Conservation (phyloP, 2,888 invertebrate genomes). For the Ophion ellenae region DNA sequence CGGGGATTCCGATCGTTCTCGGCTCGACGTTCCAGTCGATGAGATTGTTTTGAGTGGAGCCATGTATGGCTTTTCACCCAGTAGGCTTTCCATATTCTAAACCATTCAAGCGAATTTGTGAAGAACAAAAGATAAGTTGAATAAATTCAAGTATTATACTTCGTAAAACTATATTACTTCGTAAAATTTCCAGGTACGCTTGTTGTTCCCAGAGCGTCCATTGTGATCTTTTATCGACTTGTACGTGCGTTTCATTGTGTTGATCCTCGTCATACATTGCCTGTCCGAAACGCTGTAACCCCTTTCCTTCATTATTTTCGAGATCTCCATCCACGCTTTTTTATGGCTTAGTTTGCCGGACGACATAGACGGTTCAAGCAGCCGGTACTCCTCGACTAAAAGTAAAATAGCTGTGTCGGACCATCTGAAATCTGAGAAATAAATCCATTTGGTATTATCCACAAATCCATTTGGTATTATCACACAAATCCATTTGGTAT, state of each 20-base stretch:
- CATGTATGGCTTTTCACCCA: slow-evolving; percentile 32
- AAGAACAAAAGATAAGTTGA: background rate
- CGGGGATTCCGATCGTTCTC: slow-evolving; percentile 10
- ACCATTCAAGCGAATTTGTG: slow-evolving; percentile 8
- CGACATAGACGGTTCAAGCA: slow-evolving; percentile 20
- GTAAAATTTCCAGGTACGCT: slow-evolving; percentile 41
- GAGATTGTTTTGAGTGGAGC: slow-evolving; percentile 7
- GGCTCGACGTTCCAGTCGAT: slow-evolving; percentile 5
- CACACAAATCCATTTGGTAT: slow-evolving; percentile 5
- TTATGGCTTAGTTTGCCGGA: slow-evolving; percentile 50
- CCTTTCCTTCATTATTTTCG: slow-evolving; percentile 17
- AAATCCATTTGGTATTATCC: background rate
- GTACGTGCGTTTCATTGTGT: slow-evolving; percentile 47
- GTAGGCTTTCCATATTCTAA: slow-evolving; percentile 39
- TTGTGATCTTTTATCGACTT: slow-evolving; percentile 53
- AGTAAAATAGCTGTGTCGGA: slow-evolving; percentile 40
- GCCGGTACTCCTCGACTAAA: slow-evolving; percentile 42
- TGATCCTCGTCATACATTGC: slow-evolving; percentile 40
- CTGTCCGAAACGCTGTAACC: slow-evolving; percentile 27
- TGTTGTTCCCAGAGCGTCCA: slow-evolving; percentile 38
- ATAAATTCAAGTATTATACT: slow-evolving; percentile 17
- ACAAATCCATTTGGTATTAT: too few relatives aligned
- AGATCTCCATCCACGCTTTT: slow-evolving; percentile 12
- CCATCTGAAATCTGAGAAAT: slow-evolving; percentile 45
- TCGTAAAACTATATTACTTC: slow-evolving; percentile 38